Evolutionary conservation across 1,140 invertebrate species (phyloP).

Genomic region (Hylaeus volcanicus): DNA sequence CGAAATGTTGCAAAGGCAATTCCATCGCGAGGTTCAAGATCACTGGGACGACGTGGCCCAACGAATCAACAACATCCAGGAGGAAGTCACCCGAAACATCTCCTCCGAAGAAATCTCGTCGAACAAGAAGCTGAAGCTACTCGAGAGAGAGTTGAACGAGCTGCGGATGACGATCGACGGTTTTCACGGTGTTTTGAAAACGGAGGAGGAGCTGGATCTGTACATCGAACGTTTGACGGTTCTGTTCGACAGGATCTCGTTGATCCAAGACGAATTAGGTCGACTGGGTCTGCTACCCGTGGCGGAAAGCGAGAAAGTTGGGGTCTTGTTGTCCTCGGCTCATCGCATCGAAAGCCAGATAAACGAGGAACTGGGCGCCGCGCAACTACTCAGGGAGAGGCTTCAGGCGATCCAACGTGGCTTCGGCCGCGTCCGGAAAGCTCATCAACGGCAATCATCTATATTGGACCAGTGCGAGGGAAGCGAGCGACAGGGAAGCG

Average conservation of each 20-base stretch:
- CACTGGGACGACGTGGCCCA: slow-evolving; percentile 86
- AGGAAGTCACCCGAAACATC: slow-evolving; percentile 84
- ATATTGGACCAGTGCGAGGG: slow-evolving; percentile 87
- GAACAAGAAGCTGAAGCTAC: slow-evolving; percentile 85
- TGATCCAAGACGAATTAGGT: slow-evolving; percentile 89
- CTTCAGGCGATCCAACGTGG: slow-evolving; percentile 86
- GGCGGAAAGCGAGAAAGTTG: slow-evolving; percentile 88
- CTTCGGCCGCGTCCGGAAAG: slow-evolving; percentile 84
- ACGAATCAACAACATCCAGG: slow-evolving; percentile 85
- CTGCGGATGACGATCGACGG: slow-evolving; percentile 84
- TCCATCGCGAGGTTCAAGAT: slow-evolving; percentile 87
- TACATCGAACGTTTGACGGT: slow-evolving; percentile 90
- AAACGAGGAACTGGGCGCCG: slow-evolving; percentile 87
- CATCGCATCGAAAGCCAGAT: slow-evolving; percentile 86
- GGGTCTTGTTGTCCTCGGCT: slow-evolving; percentile 84
- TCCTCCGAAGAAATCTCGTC: slow-evolving; percentile 86
- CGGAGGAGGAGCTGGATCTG: slow-evolving; percentile 89
- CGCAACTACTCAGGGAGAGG: slow-evolving; percentile 85
- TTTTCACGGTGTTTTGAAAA: slow-evolving; percentile 89
- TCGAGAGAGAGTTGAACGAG: slow-evolving; percentile 88
- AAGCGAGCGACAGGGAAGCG: slow-evolving; percentile 86
- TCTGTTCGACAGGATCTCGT: slow-evolving; percentile 86
- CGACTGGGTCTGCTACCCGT: slow-evolving; percentile 86
- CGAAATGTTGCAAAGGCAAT: slow-evolving; percentile 89
- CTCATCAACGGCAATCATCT: slow-evolving; percentile 83